phyloP scores from a whole-genome alignment of 2,888 invertebrate species.

The Cephus rjabovi region DNA sequence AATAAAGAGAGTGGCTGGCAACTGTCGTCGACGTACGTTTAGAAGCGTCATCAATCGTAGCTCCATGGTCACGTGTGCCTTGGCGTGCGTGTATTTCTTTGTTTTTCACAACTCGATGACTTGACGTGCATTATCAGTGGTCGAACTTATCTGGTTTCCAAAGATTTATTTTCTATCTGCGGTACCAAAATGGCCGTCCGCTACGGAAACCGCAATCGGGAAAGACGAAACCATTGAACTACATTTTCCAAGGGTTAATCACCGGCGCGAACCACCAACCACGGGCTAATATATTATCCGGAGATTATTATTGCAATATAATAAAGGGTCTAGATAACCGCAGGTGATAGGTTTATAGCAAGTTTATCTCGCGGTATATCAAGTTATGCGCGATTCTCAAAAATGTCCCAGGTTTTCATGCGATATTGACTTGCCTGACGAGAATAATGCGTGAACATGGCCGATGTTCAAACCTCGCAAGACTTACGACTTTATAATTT shows the following conservation, averaged over 20 bases:
- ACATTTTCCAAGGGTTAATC: conserved; percentile 48
- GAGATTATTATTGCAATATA: conserved; percentile 23
- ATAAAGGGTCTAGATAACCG: conserved; percentile 21
- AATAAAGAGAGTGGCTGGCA: not conserved
- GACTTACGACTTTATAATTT: not conserved
- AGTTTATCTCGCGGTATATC: conserved; percentile 22
- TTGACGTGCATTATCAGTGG: not conserved
- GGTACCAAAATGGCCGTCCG: conserved; percentile 45
- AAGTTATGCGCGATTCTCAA: conserved; percentile 8
- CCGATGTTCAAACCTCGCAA: not conserved
- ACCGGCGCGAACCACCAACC: conserved; percentile 15
- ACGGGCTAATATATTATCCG: conserved; percentile 18
- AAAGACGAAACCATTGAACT: conserved; percentile 46
- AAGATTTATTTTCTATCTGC: conserved; percentile 38
- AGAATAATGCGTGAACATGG: not conserved
- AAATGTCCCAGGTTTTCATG: not conserved
- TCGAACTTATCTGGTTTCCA: conserved; percentile 30
- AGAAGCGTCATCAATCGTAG: not conserved
- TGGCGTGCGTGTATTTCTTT: not conserved
- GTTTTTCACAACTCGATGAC: not conserved
- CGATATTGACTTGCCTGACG: not conserved
- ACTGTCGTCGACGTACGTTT: not conserved
- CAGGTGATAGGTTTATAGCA: conserved; percentile 15
- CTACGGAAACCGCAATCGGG: conserved; percentile 38
- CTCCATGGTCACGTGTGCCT: not conserved